A percentile compares a stretch with the other conserved stretches of the same genome.
These are phyloP conservation scores for Perizoma affinitatum DNA, from an alignment of 2,888 invertebrate species.

Conservation along the genomic window DNA sequence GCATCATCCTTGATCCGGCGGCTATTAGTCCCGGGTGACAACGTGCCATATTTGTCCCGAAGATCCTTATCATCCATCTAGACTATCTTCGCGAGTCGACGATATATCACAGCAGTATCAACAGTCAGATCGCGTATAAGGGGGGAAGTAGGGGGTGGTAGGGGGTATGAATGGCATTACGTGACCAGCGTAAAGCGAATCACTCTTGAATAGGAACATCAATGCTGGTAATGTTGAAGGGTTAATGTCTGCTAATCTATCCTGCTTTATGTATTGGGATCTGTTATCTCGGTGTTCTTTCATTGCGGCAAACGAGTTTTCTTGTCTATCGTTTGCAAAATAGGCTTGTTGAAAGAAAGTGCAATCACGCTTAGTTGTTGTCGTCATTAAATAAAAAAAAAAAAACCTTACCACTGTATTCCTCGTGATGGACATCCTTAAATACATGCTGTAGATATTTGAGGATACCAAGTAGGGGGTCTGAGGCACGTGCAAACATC, in stretches of 20 bases:
- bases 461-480: no score
- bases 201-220: conserved; percentile 40
- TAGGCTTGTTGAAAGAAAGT: not conserved
- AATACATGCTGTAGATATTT: no score
- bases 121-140: conserved; percentile 49
- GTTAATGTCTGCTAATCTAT: conserved; percentile 38
- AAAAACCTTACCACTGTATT: no score
- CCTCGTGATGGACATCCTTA: no score
- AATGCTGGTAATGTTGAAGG: conserved; percentile 33
- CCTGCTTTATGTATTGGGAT: conserved; percentile 28
- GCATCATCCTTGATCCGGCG: conserved; percentile 6
- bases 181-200: conserved; percentile 49
- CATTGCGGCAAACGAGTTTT: conserved; percentile 5
- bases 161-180: conserved; percentile 50
- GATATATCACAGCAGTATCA: conserved; percentile 50
- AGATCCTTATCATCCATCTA: conserved; percentile 41
- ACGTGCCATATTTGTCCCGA: conserved; percentile 34
- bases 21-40: conserved; percentile 20
- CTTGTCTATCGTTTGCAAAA: not conserved
- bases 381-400: no score
- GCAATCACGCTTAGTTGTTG: not conserved
- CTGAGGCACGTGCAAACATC: no score
- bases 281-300: conserved; percentile 1
- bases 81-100: conserved; percentile 38
- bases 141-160: conserved; percentile 1